Evolutionary conservation across 2,888 invertebrate genomes (phyloP).

Genomic region (Oligia latruncula): DNA sequence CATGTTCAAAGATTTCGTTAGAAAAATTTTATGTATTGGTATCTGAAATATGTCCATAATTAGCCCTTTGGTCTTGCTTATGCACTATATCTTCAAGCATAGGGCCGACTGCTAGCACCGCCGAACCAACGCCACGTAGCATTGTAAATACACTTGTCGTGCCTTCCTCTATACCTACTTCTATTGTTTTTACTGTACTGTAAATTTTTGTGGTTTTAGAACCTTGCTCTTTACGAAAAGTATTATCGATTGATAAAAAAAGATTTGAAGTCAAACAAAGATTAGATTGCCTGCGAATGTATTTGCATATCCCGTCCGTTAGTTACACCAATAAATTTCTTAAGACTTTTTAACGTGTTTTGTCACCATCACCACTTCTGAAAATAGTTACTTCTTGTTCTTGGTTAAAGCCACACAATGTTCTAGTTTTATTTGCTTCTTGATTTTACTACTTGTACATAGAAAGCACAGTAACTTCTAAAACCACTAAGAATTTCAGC

Average conservation of each 20-base stretch:
- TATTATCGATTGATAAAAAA: not conserved
- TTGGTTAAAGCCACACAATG: not conserved
- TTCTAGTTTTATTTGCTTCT: not conserved
- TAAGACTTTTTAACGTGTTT: not conserved
- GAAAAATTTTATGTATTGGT: not conserved
- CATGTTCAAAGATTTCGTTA: not conserved
- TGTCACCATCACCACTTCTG: not conserved
- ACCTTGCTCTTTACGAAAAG: not conserved
- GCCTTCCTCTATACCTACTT: conserved; percentile 61
- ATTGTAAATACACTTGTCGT: conserved; percentile 84
- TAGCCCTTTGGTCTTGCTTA: conserved; percentile 31
- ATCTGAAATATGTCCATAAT: conserved; percentile 8
- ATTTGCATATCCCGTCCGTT: no score
- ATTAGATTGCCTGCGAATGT: not conserved
- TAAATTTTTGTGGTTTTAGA: conserved; percentile 11
- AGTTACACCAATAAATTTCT: not conserved
- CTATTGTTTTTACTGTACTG: conserved; percentile 27
- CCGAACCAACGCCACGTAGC: conserved; percentile 83
- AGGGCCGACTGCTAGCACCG: conserved; percentile 76
- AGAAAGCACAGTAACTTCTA: not conserved
- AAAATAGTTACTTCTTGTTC: not conserved
- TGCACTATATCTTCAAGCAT: conserved; percentile 47
- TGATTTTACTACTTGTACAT: not conserved
- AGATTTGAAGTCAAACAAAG: not conserved
- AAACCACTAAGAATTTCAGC: conserved; percentile 43